Evolutionary conservation across 2,797 vertebrate species (phyloP).

Genomic region (Monodelphis domestica): DNA sequence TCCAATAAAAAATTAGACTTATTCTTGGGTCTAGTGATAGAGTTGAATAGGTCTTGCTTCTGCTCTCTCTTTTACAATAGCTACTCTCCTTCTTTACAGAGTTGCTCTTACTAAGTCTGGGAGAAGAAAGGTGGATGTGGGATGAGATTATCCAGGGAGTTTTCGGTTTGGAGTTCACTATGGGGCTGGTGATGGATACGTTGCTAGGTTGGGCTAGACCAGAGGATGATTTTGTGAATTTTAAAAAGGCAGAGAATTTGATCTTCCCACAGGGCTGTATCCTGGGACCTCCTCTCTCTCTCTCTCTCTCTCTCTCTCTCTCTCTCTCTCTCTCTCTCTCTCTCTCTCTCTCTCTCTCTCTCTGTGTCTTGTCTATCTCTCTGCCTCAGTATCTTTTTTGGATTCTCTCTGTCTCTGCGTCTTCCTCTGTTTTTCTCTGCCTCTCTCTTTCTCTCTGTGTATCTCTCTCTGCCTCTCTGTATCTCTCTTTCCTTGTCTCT

Average conservation of each 20-base stretch:
- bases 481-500: too few species aligned
- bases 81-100: neutral
- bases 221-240: neutral
- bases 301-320: too few species aligned
- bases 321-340: too few species aligned
- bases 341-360: too few species aligned
- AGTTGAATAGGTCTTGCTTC: neutral
- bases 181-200: neutral
- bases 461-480: too few species aligned
- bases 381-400: too few species aligned
- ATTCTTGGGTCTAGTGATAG: neutral
- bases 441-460: too few species aligned
- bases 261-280: neutral
- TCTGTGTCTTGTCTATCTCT: too few species aligned
- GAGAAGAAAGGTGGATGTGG: neutral
- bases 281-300: neutral
- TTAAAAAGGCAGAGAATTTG: neutral
- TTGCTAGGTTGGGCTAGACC: neutral
- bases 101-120: neutral
- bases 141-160: neutral
- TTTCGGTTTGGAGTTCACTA: neutral
- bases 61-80: neutral
- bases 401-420: too few species aligned
- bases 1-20: neutral
- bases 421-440: too few species aligned